These are phyloP conservation scores for Horisme vitalbata DNA, from an alignment of 2,888 invertebrate species.

Conservation along the genomic window DNA sequence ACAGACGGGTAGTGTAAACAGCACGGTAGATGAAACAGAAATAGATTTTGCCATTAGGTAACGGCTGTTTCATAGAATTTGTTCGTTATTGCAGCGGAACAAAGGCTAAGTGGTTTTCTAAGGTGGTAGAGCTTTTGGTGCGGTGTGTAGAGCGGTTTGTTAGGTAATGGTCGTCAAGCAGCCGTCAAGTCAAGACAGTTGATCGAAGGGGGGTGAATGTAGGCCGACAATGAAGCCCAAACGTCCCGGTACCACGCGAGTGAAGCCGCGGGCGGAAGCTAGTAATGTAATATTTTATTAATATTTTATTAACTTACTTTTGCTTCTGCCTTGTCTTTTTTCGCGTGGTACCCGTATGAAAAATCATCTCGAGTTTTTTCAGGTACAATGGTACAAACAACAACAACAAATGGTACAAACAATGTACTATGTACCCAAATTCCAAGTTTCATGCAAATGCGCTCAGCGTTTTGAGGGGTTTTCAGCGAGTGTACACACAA, in stretches of 20 bases:
- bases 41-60: slow-evolving; percentile 42
- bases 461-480: too few species aligned
- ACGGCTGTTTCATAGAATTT: slow-evolving; percentile 40
- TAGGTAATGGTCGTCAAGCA: slow-evolving; percentile 77
- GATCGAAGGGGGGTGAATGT: slow-evolving; percentile 78
- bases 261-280: too few species aligned
- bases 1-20: slow-evolving; percentile 71
- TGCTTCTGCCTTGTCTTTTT: too few species aligned
- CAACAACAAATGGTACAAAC: too few species aligned
- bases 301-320: too few species aligned
- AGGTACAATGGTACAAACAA: too few species aligned
- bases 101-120: slow-evolving; percentile 38
- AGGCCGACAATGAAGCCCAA: slow-evolving; percentile 53
- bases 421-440: too few species aligned
- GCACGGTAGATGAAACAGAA: slow-evolving; percentile 60
- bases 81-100: slow-evolving; percentile 46
- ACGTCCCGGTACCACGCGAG: slow-evolving; percentile 23
- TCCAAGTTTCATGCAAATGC: too few species aligned
- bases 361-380: too few species aligned
- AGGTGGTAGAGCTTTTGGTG: slow-evolving; percentile 44
- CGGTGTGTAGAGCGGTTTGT: slow-evolving; percentile 71
- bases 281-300: too few species aligned
- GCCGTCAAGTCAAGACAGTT: slow-evolving; percentile 67
- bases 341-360: too few species aligned
- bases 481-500: too few species aligned